Conservation (phyloP, 2,888 invertebrate genomes). For the Tholera decimalis region DNA sequence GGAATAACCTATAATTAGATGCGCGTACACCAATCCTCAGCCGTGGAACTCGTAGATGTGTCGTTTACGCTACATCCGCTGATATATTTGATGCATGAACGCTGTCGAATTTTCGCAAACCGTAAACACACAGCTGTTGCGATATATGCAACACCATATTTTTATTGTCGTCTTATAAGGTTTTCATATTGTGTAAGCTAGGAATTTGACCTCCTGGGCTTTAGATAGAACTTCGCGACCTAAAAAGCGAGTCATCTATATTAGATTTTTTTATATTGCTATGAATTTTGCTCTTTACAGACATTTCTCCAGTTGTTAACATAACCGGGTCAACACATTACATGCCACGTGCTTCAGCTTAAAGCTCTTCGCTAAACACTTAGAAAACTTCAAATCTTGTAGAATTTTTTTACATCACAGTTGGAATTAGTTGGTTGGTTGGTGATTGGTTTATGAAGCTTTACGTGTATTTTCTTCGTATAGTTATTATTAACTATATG, state of each 20-base stretch:
- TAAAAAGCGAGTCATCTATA: conserved; percentile 40
- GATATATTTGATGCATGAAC: conserved; percentile 73
- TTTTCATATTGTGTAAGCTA: conserved; percentile 10
- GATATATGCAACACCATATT: conserved; percentile 12
- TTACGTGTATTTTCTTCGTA: not conserved
- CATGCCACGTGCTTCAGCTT: conserved; percentile 18
- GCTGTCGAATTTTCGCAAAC: conserved; percentile 64
- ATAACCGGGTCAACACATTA: conserved; percentile 7
- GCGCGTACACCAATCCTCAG: conserved; percentile 86
- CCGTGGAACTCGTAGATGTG: conserved; percentile 83
- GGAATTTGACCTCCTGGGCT: conserved; percentile 43
- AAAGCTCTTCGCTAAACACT: conserved; percentile 12
- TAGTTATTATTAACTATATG: not conserved
- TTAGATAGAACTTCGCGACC: conserved; percentile 37
- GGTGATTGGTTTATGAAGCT: not conserved
- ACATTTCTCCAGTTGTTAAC: conserved; percentile 23
- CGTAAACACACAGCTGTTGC: conserved; percentile 23
- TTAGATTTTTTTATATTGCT: conserved; percentile 45
- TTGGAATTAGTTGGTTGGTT: no score
- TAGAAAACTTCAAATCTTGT: conserved; percentile 8
- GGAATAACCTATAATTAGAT: conserved; percentile 91
- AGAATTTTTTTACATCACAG: no score
- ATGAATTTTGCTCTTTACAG: conserved; percentile 23
- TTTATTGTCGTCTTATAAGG: conserved; percentile 7
- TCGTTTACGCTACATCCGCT: conserved; percentile 82